Base-by-base conservation (phyloP, 2,888 invertebrate species). In the Malthinus seriepunctatus region DNA sequence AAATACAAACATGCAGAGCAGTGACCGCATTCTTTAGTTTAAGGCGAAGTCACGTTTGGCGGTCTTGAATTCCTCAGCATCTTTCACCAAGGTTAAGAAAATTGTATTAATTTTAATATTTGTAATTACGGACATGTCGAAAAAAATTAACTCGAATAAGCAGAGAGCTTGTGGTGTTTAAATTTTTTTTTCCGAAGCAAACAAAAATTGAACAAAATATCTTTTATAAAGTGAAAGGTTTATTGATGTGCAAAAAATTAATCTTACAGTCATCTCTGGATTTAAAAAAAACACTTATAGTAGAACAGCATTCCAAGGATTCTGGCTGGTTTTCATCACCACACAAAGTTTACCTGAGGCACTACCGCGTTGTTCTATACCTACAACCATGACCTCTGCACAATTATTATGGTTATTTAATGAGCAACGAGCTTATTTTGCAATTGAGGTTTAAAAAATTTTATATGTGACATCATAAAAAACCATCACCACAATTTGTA, bases 221-320 rank as follows among this genome's bases (percentile, higher is more conserved):
- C 49, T 32, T 51, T 8, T 47, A 33, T 37, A 31, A 32, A 46
- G 45, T 51, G 50, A 59, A 59, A 50, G 50, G 55, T 46, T 34
- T 23, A 35, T 32, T 32, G 51, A 56, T 32, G 35, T 38, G 32
- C 35, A 49, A 51, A 60, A 45, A 55, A 42, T 47, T 48, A 51
- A 52, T 48, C 42, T 54, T 55, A 42, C 39, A 56, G 56, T 51
- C 60, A 56, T 52, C 55, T 35, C 23, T 23, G 23, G 23, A 62
- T 60, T 68, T 67, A 70, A 70, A 68, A 70, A 64, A 65, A 66
- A 66, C 69, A 71, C 69, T 69, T 70, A 71, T 71, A 71, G 67
- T 70, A 65, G 69, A 71, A 72, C 73, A 68, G 65, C 73, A 73
- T 73, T 73, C 73, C 69, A 49, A 53, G 64, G 56, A 67, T 67